These are phyloP conservation scores for Agrotis ipsilon DNA, from an alignment of 2,888 invertebrate genomes.

Conservation along the genomic window DNA sequence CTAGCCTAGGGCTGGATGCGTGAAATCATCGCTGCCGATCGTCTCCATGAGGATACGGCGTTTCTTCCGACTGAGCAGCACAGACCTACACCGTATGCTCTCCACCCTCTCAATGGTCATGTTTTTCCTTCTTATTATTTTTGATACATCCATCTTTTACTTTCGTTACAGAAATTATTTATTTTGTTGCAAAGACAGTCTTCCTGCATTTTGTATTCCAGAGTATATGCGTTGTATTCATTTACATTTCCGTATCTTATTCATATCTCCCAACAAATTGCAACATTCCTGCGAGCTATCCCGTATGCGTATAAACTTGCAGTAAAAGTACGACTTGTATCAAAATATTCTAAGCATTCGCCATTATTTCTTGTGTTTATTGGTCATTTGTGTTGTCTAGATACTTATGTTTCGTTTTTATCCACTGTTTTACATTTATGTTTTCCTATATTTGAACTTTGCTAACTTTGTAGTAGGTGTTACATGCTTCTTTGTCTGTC, in stretches of 20 bases:
- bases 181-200: background rate
- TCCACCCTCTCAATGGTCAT: background rate
- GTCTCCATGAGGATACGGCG: too few relatives aligned
- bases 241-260: constrained; percentile 2
- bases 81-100: background rate
- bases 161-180: background rate
- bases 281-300: background rate
- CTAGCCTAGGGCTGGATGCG: too few relatives aligned
- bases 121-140: background rate
- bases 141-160: background rate
- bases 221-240: background rate
- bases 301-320: constrained; percentile 3
- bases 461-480: constrained; percentile 14
- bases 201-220: background rate
- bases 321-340: constrained; percentile 3
- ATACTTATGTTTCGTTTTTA: constrained; percentile 14
- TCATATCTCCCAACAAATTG: constrained; percentile 16
- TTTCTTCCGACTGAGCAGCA: background rate
- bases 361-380: constrained; percentile 43
- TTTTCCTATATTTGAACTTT: background rate
- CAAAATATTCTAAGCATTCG: constrained; percentile 2
- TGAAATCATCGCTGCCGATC: too few relatives aligned
- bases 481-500: background rate
- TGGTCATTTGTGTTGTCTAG: constrained; percentile 4
- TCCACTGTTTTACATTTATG: background rate